Evolutionary conservation across 1,140 invertebrate species (phyloP).

Genomic region (Nymphalis io): DNA sequence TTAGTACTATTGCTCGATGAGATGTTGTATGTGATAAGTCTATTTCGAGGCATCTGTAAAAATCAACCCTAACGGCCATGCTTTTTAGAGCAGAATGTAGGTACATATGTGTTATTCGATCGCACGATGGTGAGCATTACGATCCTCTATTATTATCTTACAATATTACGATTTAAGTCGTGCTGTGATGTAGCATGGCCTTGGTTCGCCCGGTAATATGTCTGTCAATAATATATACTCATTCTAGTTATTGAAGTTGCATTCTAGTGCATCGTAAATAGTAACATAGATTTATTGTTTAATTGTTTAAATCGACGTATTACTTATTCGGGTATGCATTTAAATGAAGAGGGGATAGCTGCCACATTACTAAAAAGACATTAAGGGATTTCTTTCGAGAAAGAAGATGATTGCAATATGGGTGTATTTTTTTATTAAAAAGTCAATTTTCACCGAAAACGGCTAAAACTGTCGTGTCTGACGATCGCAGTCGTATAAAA

Average conservation of each 20-base stretch:
- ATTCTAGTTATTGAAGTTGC: constrained; percentile 56
- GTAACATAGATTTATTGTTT: constrained; percentile 58
- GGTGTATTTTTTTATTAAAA: not conserved
- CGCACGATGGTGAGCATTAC: constrained; percentile 56
- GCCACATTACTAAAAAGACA: constrained; percentile 16
- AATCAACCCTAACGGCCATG: constrained; percentile 61
- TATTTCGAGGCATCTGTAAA: constrained; percentile 63
- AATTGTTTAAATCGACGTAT: constrained; percentile 45
- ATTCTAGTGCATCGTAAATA: constrained; percentile 63
- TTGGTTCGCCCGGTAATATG: constrained; percentile 52
- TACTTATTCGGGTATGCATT: constrained; percentile 43
- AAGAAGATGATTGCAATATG: not conserved
- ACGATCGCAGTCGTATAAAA: not conserved
- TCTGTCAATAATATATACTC: constrained; percentile 59
- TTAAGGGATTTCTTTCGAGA: not conserved
- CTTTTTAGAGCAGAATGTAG: constrained; percentile 67
- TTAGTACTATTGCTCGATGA: constrained; percentile 68
- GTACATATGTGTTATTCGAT: constrained; percentile 51
- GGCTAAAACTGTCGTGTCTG: not conserved
- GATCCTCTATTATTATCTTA: constrained; percentile 45
- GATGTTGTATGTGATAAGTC: constrained; percentile 59
- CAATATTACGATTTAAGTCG: constrained; percentile 42
- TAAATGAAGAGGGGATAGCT: constrained; percentile 34
- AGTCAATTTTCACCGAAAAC: not conserved
- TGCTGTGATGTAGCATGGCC: constrained; percentile 70